Base-by-base conservation (phyloP, 2,888 invertebrate genomes). In the Nomada ruficornis region DNA sequence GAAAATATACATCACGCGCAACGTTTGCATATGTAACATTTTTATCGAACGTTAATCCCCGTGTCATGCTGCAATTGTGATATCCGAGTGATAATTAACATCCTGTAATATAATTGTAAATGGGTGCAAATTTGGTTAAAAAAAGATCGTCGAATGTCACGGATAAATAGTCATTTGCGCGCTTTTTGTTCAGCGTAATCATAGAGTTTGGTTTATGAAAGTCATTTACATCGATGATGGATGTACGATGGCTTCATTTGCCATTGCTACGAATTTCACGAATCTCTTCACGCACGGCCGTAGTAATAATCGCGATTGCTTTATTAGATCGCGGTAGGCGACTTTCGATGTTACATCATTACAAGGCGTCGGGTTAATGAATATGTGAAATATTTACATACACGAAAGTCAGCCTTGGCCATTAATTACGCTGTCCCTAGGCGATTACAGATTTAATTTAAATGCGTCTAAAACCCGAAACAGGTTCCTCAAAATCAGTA, bases 351-450 rank as follows among this genome's bases (percentile, higher is more conserved):
- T 36, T 60, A 13, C 42, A n/a, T 65, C 18, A 20, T 29, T 42
- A 20, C 26, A 65, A 65, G 65, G 44, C 26, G 42, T 44, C 10
- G 15, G 1, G 23, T 69, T 75, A 70, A 70, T 50, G 72, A 77
- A 42, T 18, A 42, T 55, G 62, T 76, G 42, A 68, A 75, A 68
- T 60, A 68, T 68, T 68, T 75, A 68, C 42, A n/a, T 23, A 42
- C 20, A n/a, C 18, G 3, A 69, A 9, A 15, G 44, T 42, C 42
- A 67, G n/a, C 36, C 67, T 54, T 36, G 36, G 36, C 13, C 52
- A 15, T 67, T 54, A 20, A 54, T 54, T 67, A 3, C 4, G n/a
- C 36, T 62, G 18, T 62, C 13, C 36, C 36, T 36, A 7, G 36
- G 36, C 36, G 36, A 36, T 36, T 36, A 7, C 36, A 36, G 36